A percentile compares a stretch with the other conserved stretches of the same genome.
These are phyloP conservation scores for Agelas oroides DNA, from an alignment of 37 sponge, comb jelly and placozoan species.

Conservation along the genomic window DNA sequence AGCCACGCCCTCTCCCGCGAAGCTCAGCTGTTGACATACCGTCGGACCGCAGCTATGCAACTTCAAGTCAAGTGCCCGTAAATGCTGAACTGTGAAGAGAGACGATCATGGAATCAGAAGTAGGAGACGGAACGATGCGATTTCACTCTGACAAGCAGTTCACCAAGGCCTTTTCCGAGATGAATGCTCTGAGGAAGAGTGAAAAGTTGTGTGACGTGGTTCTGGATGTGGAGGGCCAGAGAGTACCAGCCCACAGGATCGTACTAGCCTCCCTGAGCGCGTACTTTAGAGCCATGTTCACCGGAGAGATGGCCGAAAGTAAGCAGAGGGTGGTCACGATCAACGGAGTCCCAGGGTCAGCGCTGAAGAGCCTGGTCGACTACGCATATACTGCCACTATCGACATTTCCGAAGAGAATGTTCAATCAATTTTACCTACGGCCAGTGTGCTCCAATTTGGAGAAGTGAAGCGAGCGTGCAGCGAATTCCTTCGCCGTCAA, in stretches of 20 bases:
- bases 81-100: no score
- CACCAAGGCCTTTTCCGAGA: constrained; percentile 17
- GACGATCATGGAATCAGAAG: no score
- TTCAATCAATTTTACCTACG: constrained; percentile 64
- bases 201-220: constrained; percentile 41
- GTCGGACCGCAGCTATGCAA: no score
- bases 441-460: constrained; percentile 66
- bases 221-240: constrained; percentile 30
- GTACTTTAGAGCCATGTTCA: constrained; percentile 58
- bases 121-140: constrained; percentile 11
- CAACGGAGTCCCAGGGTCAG: constrained; percentile 37
- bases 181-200: constrained; percentile 6
- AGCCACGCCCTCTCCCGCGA: no score
- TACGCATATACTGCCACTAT: constrained; percentile 63
- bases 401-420: constrained; percentile 57
- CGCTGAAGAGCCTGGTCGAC: constrained; percentile 47
- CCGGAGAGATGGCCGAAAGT: constrained; percentile 65
- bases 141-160: constrained; percentile 31
- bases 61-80: no score
- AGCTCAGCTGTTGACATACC: no score
- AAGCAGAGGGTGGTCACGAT: constrained; percentile 35
- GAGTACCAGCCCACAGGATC: constrained; percentile 16
- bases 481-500: constrained; percentile 43
- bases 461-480: constrained; percentile 50
- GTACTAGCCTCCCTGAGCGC: constrained; percentile 45